Evolutionary conservation across 2,797 vertebrate genomes (phyloP).

Genomic region (Lacerta viridis): DNA sequence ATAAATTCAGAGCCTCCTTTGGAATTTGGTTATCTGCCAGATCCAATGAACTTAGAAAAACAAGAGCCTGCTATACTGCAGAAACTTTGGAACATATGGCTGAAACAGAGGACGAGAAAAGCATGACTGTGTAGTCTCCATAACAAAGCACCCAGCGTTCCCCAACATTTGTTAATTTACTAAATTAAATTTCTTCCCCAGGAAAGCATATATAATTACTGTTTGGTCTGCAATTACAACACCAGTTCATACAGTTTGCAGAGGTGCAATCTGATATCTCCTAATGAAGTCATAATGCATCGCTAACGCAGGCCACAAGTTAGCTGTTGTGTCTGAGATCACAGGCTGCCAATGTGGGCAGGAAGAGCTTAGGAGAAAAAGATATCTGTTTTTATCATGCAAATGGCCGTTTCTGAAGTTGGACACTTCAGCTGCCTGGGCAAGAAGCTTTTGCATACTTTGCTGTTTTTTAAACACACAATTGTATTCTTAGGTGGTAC

Average conservation of each 20-base stretch:
- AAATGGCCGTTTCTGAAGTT: neutral
- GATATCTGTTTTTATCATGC: neutral
- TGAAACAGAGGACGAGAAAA: conserved; percentile 59
- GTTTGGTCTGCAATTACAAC: conserved; percentile 30
- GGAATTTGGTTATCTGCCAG: conserved; percentile 73
- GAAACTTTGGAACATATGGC: conserved; percentile 59
- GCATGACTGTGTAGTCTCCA: conserved; percentile 42
- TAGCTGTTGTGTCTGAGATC: neutral
- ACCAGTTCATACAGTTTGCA: neutral
- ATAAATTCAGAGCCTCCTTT: conserved; percentile 70
- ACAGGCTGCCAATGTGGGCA: neutral
- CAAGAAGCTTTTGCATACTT: neutral
- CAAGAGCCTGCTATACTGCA: conserved; percentile 42
- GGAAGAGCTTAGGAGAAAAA: neutral
- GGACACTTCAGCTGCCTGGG: neutral
- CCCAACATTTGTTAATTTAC: conserved; percentile 29
- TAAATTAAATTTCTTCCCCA: conserved; percentile 46
- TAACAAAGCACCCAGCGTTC: conserved; percentile 32
- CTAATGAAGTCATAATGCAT: neutral
- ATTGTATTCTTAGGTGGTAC: neutral
- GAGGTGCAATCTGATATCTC: conserved; percentile 24
- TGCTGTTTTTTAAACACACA: neutral
- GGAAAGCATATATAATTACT: conserved; percentile 48
- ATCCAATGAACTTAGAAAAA: conserved; percentile 69
- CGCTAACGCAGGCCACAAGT: neutral